phyloP scores from a whole-genome alignment of 2,797 vertebrate species.

The Enteromius fasciolatus region DNA sequence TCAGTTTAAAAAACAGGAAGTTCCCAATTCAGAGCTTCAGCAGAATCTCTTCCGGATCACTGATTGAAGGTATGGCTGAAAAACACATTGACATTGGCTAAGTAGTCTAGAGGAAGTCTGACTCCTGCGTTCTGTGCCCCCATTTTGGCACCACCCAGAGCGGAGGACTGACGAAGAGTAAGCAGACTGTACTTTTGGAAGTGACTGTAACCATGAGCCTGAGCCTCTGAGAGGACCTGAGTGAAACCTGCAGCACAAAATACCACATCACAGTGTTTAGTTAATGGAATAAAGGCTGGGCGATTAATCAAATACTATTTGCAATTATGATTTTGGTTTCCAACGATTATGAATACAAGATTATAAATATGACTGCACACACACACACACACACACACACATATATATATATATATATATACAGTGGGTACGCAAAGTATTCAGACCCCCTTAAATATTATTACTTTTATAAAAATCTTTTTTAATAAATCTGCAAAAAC shows the following conservation, averaged over 20 bases:
- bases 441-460: too few relatives aligned
- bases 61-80: constrained; percentile 80
- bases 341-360: neutral
- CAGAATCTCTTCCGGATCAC: constrained; percentile 12
- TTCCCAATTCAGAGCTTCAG: neutral
- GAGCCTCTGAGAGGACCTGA: constrained; percentile 71
- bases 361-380: neutral
- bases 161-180: constrained; percentile 80
- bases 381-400: too few relatives aligned
- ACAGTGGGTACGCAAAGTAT: too few relatives aligned
- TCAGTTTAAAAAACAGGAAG: constrained; percentile 2
- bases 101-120: constrained; percentile 79
- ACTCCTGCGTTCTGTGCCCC: constrained; percentile 77
- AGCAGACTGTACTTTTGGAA: constrained; percentile 87
- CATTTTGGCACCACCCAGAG: constrained; percentile 85
- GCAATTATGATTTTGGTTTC: neutral
- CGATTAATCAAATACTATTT: neutral
- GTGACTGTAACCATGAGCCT: constrained; percentile 54
- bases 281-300: neutral
- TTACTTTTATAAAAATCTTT: too few relatives aligned
- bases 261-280: constrained; percentile 29
- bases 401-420: too few relatives aligned
- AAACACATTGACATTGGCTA: constrained; percentile 78
- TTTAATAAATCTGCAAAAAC: too few relatives aligned
- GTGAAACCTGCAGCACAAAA: constrained; percentile 79